Percentiles rank a stretch among this genome's conserved stretches.
Conservation (phyloP, 2,888 invertebrate genomes). For the Parnassius smintheus region DNA sequence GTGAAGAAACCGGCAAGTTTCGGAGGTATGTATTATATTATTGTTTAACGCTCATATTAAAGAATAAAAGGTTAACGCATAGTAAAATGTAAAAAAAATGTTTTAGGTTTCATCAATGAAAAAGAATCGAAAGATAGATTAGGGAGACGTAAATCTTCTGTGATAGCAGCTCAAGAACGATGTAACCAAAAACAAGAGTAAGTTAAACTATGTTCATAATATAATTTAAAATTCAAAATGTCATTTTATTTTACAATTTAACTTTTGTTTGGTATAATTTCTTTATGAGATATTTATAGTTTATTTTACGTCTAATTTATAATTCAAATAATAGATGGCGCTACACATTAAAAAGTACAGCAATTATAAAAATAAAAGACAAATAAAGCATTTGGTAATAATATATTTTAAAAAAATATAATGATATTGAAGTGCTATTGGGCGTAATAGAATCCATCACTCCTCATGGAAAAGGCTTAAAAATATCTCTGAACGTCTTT, state of each 20-base stretch:
- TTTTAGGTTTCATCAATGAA: constrained; percentile 67
- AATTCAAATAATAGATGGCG: neutral
- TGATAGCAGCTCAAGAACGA: constrained; percentile 62
- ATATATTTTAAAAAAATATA: too few relatives aligned
- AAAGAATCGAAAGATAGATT: constrained; percentile 71
- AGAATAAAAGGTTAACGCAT: neutral
- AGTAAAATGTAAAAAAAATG: constrained; percentile 8
- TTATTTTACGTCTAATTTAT: neutral
- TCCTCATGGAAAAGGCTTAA: too few relatives aligned
- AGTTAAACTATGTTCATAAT: constrained; percentile 36
- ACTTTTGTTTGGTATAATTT: neutral
- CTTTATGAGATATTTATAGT: too few relatives aligned
- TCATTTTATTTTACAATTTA: neutral
- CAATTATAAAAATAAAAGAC: too few relatives aligned
- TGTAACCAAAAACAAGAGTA: constrained; percentile 74
- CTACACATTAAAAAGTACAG: neutral
- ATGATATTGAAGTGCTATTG: too few relatives aligned
- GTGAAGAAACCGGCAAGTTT: constrained; percentile 77
- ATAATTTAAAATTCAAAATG: neutral
- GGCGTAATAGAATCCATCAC: too few relatives aligned
- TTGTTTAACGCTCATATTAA: neutral
- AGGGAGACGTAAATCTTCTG: constrained; percentile 72
- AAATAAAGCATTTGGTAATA: too few relatives aligned
- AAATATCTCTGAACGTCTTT: too few relatives aligned
- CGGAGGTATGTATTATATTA: constrained; percentile 52